Evolutionary conservation across 2,113 vertebrate species (phyloP).

Genomic region (Otus sunia): DNA sequence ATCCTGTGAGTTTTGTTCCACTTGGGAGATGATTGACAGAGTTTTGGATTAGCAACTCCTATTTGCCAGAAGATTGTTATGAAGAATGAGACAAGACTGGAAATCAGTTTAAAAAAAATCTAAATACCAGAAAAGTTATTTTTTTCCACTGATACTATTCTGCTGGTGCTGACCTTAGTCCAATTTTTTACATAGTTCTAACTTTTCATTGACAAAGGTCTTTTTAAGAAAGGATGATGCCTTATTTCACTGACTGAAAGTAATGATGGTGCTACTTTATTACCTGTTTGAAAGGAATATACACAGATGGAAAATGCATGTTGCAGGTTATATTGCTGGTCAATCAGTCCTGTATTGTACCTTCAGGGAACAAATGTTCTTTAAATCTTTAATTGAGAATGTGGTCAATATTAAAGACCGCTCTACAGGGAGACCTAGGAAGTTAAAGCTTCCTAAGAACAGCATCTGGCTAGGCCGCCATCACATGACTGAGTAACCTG

Average conservation of each 20-base stretch:
- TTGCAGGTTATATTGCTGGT: background rate
- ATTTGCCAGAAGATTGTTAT: background rate
- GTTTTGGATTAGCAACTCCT: conserved; percentile 9
- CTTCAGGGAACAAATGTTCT: background rate
- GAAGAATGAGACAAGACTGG: background rate
- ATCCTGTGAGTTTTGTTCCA: background rate
- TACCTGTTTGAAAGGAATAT: background rate
- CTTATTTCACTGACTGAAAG: background rate
- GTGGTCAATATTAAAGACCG: background rate
- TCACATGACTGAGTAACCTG: background rate
- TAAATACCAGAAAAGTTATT: background rate
- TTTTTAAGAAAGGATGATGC: background rate
- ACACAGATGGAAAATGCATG: background rate
- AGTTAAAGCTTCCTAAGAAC: background rate
- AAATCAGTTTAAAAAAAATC: background rate
- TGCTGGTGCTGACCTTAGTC: background rate
- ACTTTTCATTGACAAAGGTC: background rate
- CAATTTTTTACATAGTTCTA: background rate
- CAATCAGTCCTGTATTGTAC: background rate
- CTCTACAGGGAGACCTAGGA: background rate
- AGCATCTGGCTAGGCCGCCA: background rate
- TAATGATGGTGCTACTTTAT: background rate
- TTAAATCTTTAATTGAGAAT: background rate
- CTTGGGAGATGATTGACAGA: conserved; percentile 17
- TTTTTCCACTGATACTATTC: background rate